Conservation (phyloP, 1,140 invertebrate species). For the Alviniconcha marisindica region DNA sequence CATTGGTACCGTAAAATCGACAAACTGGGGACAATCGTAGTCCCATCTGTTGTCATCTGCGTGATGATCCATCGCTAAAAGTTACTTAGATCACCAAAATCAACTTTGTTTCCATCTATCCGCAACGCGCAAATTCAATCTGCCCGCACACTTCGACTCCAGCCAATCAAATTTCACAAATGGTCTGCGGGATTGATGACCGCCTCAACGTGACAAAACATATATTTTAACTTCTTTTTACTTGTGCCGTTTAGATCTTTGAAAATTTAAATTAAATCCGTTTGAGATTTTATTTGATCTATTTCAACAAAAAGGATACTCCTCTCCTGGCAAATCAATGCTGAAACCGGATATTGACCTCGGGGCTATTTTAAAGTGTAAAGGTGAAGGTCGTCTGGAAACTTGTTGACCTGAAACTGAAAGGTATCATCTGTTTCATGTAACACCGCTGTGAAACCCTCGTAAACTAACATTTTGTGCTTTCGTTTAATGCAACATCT, state of each 20-base stretch:
- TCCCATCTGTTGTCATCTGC: constrained; percentile 58
- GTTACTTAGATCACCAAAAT: constrained; percentile 15
- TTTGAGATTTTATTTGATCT: too few species aligned
- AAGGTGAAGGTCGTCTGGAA: not conserved
- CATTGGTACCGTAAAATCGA: constrained; percentile 63
- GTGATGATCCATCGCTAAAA: constrained; percentile 30
- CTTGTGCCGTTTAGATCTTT: too few species aligned
- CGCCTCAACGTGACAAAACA: too few species aligned
- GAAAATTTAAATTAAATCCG: too few species aligned
- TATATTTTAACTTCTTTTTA: too few species aligned
- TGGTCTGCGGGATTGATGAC: constrained; percentile 15
- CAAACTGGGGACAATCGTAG: constrained; percentile 69
- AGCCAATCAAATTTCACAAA: constrained; percentile 55
- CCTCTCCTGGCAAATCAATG: too few species aligned
- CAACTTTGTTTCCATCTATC: not conserved
- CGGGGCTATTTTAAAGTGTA: not conserved
- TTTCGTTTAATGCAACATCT: too few species aligned
- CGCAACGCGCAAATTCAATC: constrained; percentile 55
- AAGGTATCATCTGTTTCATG: too few species aligned
- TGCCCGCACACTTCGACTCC: constrained; percentile 56
- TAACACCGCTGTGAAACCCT: too few species aligned
- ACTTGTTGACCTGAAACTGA: too few species aligned
- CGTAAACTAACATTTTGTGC: too few species aligned
- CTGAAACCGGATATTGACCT: not conserved
- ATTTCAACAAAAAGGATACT: too few species aligned